Percentiles rank a stretch among this genome's conserved stretches.
These are phyloP conservation scores for Xanthostigma xanthostigma DNA, from an alignment of 2,888 invertebrate genomes.

Conservation along the genomic window DNA sequence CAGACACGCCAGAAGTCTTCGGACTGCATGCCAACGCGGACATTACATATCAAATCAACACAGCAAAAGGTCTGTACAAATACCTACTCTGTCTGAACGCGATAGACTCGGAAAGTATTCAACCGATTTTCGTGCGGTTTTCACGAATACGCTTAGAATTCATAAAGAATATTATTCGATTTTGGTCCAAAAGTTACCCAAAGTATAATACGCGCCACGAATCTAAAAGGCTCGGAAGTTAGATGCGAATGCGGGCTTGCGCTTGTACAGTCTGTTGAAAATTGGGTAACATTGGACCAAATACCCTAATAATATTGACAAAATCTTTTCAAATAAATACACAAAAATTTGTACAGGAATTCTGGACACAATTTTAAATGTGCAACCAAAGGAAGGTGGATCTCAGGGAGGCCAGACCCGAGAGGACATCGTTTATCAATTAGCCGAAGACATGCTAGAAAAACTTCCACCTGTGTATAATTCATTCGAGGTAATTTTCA, in stretches of 20 bases:
- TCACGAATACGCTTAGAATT: not conserved
- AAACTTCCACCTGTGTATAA: slow-evolving; percentile 78
- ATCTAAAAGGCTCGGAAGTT: too few species aligned
- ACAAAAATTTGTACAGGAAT: slow-evolving; percentile 35
- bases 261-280: too few species aligned
- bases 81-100: too few species aligned
- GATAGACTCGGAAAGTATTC: too few species aligned
- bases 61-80: slow-evolving; percentile 55
- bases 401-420: slow-evolving; percentile 82
- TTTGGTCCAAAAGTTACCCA: too few species aligned
- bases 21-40: slow-evolving; percentile 95
- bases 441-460: slow-evolving; percentile 85
- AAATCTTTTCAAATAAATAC: too few species aligned
- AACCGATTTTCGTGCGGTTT: too few species aligned
- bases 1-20: slow-evolving; percentile 90
- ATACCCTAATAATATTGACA: not conserved
- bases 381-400: slow-evolving; percentile 94
- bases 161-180: too few species aligned
- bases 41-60: slow-evolving; percentile 95
- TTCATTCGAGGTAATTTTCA: slow-evolving; percentile 51
- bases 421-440: slow-evolving; percentile 78
- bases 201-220: too few species aligned
- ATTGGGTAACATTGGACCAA: not conserved
- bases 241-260: too few species aligned
- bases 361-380: slow-evolving; percentile 83